These are phyloP conservation scores for Tinamus guttatus DNA, from an alignment of 2,113 vertebrate genomes.

Conservation along the genomic window DNA sequence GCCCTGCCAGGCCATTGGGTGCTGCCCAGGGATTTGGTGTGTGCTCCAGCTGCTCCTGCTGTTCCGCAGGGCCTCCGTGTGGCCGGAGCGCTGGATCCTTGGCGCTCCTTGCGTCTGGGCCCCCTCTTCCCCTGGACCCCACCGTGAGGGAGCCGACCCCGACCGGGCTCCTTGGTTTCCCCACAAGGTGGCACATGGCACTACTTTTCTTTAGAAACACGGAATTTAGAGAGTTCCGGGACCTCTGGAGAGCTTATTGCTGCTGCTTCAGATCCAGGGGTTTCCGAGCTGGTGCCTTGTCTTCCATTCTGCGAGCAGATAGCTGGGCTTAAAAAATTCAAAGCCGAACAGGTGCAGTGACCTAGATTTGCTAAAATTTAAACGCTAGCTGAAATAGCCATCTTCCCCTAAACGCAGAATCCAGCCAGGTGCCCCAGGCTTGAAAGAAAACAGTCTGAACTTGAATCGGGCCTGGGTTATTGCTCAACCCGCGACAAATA, in stretches of 20 bases:
- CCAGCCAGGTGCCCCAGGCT: not conserved
- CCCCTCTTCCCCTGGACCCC: not conserved
- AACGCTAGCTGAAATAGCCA: slow-evolving; percentile 6
- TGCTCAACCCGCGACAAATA: not conserved
- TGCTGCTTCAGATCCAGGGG: slow-evolving; percentile 16
- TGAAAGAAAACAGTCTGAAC: not conserved
- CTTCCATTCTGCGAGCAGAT: not conserved
- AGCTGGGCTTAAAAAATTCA: slow-evolving; percentile 13
- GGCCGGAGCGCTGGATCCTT: not conserved
- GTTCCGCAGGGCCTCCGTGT: not conserved
- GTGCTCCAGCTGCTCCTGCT: not conserved
- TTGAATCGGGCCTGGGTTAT: not conserved
- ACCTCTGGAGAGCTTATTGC: slow-evolving; percentile 8
- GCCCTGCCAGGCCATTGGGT: not conserved
- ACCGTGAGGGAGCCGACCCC: not conserved
- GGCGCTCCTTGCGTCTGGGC: not conserved
- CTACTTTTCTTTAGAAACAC: not conserved
- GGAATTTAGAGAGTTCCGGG: not conserved
- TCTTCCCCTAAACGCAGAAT: slow-evolving; percentile 1
- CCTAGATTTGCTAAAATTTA: slow-evolving; percentile 32
- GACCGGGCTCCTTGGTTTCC: not conserved
- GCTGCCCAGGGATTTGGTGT: not conserved
- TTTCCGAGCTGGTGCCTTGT: not conserved
- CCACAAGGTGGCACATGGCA: slow-evolving; percentile 70
- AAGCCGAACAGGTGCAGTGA: slow-evolving; percentile 44